Percentiles rank a stretch among this genome's conserved stretches.
Evolutionary conservation across 2,113 vertebrate species (phyloP).

Genomic region (Rattus rattus): DNA sequence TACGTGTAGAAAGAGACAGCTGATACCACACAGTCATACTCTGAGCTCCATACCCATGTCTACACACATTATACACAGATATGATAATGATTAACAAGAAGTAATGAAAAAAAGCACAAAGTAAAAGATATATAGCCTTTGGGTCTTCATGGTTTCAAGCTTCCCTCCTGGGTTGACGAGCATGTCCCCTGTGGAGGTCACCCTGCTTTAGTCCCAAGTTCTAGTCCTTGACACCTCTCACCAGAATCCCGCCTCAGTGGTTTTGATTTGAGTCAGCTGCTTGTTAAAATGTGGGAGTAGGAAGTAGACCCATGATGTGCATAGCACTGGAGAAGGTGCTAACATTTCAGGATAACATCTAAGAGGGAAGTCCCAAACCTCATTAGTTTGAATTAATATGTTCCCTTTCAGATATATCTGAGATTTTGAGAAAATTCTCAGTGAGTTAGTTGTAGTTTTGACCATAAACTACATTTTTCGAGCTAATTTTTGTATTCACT

Average conservation of each 20-base stretch:
- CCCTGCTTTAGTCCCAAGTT: too few relatives aligned
- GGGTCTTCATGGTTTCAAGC: background rate
- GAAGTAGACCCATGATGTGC: background rate
- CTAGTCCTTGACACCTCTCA: background rate
- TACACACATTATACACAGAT: background rate
- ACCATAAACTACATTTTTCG: background rate
- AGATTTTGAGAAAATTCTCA: conserved; percentile 18
- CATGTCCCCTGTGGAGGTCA: background rate
- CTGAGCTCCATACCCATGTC: background rate
- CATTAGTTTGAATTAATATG: background rate
- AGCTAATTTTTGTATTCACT: background rate
- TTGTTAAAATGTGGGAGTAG: background rate
- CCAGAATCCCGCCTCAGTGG: fast-evolving
- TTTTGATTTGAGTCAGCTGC: background rate
- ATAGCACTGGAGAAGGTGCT: background rate
- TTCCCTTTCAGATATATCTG: conserved; percentile 42
- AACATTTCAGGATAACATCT: background rate
- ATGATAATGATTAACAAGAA: background rate
- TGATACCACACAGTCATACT: background rate
- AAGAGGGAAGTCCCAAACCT: background rate
- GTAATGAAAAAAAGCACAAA: background rate
- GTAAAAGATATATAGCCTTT: background rate
- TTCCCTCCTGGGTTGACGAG: background rate
- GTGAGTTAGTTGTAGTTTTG: conserved; percentile 32
- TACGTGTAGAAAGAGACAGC: background rate